These are phyloP conservation scores for Dicyrtoma fusca DNA, from an alignment of 2,888 invertebrate genomes.

Conservation along the genomic window DNA sequence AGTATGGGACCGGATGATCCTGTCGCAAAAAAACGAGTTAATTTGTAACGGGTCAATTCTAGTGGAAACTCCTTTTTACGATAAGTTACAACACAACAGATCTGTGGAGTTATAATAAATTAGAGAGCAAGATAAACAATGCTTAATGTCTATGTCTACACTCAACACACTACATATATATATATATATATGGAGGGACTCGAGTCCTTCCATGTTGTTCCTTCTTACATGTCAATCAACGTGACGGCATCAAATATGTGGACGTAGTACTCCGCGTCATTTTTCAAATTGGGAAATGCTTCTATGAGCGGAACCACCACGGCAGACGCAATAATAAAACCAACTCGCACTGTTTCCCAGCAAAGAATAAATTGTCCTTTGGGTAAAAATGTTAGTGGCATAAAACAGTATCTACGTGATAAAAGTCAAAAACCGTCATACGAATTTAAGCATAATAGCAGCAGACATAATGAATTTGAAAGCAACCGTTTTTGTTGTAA, in stretches of 20 bases:
- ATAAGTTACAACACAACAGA: no score
- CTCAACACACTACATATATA: no score
- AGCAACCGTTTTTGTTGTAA: no score
- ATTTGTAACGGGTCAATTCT: no score
- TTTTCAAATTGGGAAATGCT: conserved; percentile 41
- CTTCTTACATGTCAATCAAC: conserved; percentile 43
- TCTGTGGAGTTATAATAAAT: no score
- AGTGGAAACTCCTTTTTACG: no score
- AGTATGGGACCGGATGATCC: conserved; percentile 40
- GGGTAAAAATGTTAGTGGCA: conserved; percentile 30
- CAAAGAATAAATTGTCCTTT: conserved; percentile 20
- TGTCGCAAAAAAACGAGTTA: not conserved
- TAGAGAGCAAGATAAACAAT: no score
- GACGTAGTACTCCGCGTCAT: conserved; percentile 30
- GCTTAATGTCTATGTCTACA: no score
- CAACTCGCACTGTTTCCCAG: conserved; percentile 38
- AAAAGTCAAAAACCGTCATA: conserved; percentile 34
- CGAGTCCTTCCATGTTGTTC: not conserved
- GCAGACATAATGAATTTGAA: no score
- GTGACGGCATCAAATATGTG: conserved; percentile 36
- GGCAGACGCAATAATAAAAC: not conserved
- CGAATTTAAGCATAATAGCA: no score
- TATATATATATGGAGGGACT: no score
- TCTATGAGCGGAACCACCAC: conserved; percentile 39
- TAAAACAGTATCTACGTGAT: conserved; percentile 46